Base-by-base conservation (phyloP, 1,140 invertebrate species). In the Riptortus pedestris region DNA sequence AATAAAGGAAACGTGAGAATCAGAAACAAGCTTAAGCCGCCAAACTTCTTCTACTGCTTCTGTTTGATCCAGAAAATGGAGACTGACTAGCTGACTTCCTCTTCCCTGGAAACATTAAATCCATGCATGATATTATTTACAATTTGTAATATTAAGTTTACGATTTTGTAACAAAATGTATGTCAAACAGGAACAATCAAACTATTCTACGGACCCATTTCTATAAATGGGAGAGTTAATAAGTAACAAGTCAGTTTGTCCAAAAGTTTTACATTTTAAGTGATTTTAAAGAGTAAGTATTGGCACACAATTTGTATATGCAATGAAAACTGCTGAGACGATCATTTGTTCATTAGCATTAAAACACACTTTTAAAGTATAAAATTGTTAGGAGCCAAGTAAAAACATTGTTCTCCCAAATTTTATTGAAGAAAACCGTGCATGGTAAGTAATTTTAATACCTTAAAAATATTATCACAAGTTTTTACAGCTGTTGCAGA, bases 11-110 rank as follows among this genome's bases (percentile, higher is more conserved):
- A 70, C 69, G 28, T 74, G 75, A 51, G 66, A 69, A 0, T 48
- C 43, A 16, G 74, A 75, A 16, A 73, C 70, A 47, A 77, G 75
- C 22, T 68, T 63, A 12, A 78, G 63, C 7, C 20, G 70, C 76
- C 77, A 78, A 4, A 43, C 66, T 66, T 75, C 72, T 58, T 77
- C 73, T 4, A 63, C 58, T 2, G 70, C 72, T 2, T 67, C 70
- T 3, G 70, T 66, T 67, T 77, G 73, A 33, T 77, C 73, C 29
- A 75, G 67, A 62, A 76, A 78, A 65, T 69, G 74, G 14, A 78
- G 67, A 24, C 62, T 70, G 4, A 77, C 51, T 0, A 62, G 66
- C 7, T 59, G 69, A 7, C 65, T 66, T 45, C 64, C 65, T 18
- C 71, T 69, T 67, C 71, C 71, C 76, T 77, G 48, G 31, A 55